Conservation (phyloP, 2,797 vertebrate species). For the Cuculus canorus region DNA sequence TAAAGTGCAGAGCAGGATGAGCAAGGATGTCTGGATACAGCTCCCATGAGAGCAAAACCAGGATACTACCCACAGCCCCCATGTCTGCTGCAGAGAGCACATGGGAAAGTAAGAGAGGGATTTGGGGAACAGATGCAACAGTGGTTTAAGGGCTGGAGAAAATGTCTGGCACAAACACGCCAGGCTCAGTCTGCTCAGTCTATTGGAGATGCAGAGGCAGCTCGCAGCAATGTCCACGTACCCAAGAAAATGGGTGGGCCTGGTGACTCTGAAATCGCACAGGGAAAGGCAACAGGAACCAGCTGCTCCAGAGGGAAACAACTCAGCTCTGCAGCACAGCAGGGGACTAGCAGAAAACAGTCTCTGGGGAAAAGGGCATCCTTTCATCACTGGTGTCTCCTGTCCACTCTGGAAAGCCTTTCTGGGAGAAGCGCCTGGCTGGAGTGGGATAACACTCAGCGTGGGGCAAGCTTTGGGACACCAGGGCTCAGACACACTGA, state of each 20-base stretch:
- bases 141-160: background rate
- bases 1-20: background rate
- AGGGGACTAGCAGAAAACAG: background rate
- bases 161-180: background rate
- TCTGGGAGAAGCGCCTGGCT: background rate
- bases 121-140: background rate
- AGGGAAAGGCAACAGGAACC: background rate
- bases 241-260: background rate
- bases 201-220: background rate
- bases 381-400: background rate
- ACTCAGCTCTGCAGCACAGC: background rate
- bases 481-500: background rate
- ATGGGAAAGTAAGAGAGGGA: background rate
- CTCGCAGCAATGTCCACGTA: background rate
- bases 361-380: background rate
- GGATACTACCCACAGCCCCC: background rate
- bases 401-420: background rate
- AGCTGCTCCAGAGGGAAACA: background rate
- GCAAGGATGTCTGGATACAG: background rate
- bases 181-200: background rate
- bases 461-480: background rate
- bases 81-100: fast-evolving
- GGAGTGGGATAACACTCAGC: background rate
- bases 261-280: background rate
- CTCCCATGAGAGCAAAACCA: background rate